Percentiles rank a stretch among this genome's conserved stretches.
Conservation (phyloP, 2,888 invertebrate genomes). For the Rhagium mordax region DNA sequence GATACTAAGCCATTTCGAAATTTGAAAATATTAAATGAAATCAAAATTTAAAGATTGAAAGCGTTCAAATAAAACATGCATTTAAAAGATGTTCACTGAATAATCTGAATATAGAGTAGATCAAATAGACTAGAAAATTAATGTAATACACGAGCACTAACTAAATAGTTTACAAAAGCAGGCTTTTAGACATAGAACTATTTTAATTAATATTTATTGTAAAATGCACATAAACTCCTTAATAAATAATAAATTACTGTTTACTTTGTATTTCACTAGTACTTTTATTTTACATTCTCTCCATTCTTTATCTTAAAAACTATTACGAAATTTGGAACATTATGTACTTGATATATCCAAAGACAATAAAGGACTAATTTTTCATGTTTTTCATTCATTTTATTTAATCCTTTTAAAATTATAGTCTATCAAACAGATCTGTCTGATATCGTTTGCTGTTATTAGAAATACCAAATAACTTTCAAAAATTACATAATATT, state of each 20-base stretch:
- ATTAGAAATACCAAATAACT: too few species aligned
- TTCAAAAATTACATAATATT: too few species aligned
- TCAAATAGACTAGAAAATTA: not conserved
- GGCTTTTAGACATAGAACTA: not conserved
- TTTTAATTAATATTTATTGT: not conserved
- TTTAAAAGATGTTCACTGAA: not conserved
- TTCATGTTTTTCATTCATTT: not conserved
- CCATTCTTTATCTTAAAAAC: not conserved
- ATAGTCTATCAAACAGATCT: too few species aligned
- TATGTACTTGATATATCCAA: not conserved
- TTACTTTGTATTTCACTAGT: not conserved
- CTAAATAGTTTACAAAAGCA: not conserved
- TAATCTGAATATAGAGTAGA: not conserved
- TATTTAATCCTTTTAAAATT: not conserved
- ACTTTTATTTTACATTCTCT: not conserved
- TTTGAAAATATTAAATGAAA: too few species aligned
- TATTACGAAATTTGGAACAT: not conserved
- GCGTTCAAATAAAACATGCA: not conserved
- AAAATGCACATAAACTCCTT: not conserved
- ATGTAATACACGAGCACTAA: not conserved
- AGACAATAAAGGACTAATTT: not conserved
- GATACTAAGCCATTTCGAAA: too few species aligned
- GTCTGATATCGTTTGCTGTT: too few species aligned
- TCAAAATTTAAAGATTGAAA: not conserved
- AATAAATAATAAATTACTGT: not conserved